A percentile compares a stretch with the other conserved stretches of the same genome.
phyloP scores from a whole-genome alignment of 2,888 invertebrate genomes.

The Galerucella calmariensis region DNA sequence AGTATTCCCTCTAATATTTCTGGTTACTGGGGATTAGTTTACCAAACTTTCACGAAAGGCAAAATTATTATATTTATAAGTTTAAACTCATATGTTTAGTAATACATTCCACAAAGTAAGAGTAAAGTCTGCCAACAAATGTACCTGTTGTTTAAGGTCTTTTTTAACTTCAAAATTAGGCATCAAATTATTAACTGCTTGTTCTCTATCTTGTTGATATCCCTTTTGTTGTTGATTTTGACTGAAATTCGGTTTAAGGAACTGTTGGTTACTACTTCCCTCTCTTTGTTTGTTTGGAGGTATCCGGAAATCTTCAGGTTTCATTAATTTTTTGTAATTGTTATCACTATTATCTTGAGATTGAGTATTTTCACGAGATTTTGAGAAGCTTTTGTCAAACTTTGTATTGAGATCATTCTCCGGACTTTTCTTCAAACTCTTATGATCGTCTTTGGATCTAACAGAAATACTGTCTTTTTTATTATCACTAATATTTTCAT shows the following conservation, averaged over 20 bases:
- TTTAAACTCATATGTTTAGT: background rate
- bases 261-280: constrained; percentile 14
- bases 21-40: too few relatives aligned
- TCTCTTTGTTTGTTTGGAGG: background rate
- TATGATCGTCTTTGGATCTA: background rate
- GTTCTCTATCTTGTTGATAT: background rate
- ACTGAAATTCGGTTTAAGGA: constrained; percentile 1
- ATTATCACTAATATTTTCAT: background rate
- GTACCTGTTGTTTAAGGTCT: constrained; percentile 16
- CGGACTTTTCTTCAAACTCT: background rate
- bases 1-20: too few relatives aligned
- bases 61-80: background rate
- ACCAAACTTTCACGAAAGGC: too few relatives aligned
- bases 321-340: constrained; percentile 12
- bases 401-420: background rate
- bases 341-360: background rate
- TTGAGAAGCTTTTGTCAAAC: background rate
- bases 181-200: constrained; percentile 36
- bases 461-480: constrained; percentile 4
- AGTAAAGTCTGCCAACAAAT: background rate
- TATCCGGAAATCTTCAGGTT: constrained; percentile 10
- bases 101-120: background rate
- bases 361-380: background rate
- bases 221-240: constrained; percentile 6
- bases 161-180: constrained; percentile 29